Evolutionary conservation across 2,113 vertebrate genomes (phyloP).

Genomic region (Mormyrus iriodes): DNA sequence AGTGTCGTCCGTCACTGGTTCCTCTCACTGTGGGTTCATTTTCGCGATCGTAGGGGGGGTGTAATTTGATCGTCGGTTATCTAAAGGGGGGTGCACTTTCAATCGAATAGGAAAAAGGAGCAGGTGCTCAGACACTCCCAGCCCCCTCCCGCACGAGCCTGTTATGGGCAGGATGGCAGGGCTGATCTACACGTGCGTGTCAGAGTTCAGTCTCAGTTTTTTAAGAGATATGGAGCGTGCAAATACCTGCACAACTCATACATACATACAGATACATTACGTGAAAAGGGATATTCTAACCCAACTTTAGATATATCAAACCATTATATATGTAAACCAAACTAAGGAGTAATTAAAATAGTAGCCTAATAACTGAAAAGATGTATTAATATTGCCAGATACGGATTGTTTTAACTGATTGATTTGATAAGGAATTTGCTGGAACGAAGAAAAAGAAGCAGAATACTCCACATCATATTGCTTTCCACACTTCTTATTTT

Average conservation of each 20-base stretch:
- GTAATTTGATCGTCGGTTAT: background rate
- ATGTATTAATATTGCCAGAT: background rate
- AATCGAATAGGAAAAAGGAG: background rate
- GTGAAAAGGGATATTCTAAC: background rate
- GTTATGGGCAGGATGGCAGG: background rate
- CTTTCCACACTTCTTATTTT: background rate
- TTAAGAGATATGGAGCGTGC: too few species aligned
- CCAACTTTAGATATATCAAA: background rate
- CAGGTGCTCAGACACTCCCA: background rate
- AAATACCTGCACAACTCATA: too few species aligned
- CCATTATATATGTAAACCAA: background rate
- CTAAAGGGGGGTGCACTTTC: background rate
- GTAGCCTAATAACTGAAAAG: background rate
- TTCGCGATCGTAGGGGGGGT: background rate
- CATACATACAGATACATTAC: background rate
- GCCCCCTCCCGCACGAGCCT: background rate
- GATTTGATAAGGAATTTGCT: background rate
- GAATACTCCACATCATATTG: background rate
- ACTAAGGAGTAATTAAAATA: background rate
- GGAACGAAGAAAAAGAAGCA: background rate
- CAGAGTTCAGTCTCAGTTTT: too few species aligned
- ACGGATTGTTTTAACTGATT: background rate
- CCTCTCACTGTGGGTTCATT: background rate
- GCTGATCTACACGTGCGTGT: background rate
- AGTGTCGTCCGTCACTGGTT: background rate